phyloP scores from a whole-genome alignment of 2,797 vertebrate genomes.

The Cheirogaleus major region DNA sequence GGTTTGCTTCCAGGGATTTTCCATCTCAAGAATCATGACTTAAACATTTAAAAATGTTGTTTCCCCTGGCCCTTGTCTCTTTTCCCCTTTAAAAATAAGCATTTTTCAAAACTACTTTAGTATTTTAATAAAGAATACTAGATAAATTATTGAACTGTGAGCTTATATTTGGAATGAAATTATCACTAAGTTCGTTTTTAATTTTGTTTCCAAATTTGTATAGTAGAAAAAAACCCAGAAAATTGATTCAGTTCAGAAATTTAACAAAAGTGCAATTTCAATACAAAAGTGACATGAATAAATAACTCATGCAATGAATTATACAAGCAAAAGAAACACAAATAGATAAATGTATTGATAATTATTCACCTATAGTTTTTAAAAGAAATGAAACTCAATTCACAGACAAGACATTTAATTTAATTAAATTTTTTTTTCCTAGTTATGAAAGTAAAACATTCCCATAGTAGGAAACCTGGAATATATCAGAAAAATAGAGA shows the following conservation, averaged over 20 bases:
- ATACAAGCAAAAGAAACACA: background rate
- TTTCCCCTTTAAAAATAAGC: background rate
- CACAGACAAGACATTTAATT: background rate
- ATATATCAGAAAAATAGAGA: background rate
- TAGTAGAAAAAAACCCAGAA: background rate
- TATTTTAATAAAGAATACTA: background rate
- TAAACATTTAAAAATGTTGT: background rate
- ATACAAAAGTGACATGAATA: background rate
- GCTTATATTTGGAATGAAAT: conserved; percentile 31
- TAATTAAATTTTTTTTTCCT: background rate
- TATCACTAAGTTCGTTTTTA: background rate
- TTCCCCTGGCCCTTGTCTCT: background rate
- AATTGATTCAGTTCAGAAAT: background rate
- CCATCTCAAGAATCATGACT: background rate
- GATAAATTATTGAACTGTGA: background rate
- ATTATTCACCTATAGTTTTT: background rate
- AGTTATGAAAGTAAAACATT: background rate
- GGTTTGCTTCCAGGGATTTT: background rate
- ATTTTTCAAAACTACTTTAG: background rate
- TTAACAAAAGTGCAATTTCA: conserved; percentile 13
- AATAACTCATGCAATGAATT: background rate
- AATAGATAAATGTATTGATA: background rate
- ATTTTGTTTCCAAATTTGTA: background rate
- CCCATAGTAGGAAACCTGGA: background rate
- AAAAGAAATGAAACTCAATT: background rate